Evolutionary conservation across 2,797 vertebrate genomes (phyloP).

Genomic region (Myotis planiceps): DNA sequence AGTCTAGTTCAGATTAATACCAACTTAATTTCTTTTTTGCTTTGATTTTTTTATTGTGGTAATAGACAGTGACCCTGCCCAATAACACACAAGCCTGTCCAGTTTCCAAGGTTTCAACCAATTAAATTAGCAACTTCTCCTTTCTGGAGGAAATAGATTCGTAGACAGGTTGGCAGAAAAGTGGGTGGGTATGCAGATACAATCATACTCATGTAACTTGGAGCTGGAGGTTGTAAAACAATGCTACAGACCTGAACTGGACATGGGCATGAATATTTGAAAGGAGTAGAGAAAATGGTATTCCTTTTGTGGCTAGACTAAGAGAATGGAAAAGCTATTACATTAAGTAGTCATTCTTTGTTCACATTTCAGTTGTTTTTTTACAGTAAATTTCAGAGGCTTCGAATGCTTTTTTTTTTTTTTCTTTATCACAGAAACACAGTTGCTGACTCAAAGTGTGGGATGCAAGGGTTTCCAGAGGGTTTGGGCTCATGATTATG

Average conservation of each 20-base stretch:
- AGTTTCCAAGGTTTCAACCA: not conserved
- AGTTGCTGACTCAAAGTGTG: not conserved
- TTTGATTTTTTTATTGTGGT: too few relatives aligned
- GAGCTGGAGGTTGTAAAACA: not conserved
- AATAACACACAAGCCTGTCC: not conserved
- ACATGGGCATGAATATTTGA: not conserved
- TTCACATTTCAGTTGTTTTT: not conserved
- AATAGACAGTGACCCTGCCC: not conserved
- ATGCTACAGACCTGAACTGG: not conserved
- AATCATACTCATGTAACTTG: not conserved
- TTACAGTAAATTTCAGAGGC: conserved; percentile 1
- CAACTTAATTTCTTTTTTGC: not conserved
- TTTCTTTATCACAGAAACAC: not conserved
- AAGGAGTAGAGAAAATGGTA: not conserved
- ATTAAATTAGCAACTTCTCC: not conserved
- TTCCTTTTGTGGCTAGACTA: not conserved
- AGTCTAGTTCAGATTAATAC: not conserved
- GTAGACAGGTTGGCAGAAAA: not conserved
- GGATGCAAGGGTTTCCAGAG: not conserved
- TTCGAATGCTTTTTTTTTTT: not conserved
- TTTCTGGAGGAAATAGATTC: not conserved
- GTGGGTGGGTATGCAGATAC: not conserved
- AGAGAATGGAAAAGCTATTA: not conserved
- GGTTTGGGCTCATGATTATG: not conserved
- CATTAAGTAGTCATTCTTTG: not conserved